A percentile compares a stretch with the other conserved stretches of the same genome.
Evolutionary conservation across 2,113 vertebrate genomes (phyloP).

Genomic region (Crotalus horridus): DNA sequence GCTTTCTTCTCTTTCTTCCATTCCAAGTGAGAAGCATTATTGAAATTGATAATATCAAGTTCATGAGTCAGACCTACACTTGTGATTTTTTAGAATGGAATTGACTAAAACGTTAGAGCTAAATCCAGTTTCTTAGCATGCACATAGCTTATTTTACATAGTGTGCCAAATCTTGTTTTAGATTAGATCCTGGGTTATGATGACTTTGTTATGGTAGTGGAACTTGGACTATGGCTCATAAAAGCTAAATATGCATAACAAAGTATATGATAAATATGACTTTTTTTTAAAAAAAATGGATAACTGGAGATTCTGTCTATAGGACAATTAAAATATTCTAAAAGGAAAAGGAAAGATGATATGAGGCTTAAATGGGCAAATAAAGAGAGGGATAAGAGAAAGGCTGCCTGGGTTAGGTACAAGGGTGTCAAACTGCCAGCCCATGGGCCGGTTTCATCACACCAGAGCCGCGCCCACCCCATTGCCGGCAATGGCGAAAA

Average conservation of each 20-base stretch:
- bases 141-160: neutral
- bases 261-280: neutral
- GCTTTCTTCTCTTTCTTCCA: neutral
- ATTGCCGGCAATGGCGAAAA: too few relatives aligned
- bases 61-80: too few relatives aligned
- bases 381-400: neutral
- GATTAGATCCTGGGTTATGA: neutral
- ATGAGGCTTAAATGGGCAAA: neutral
- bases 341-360: neutral
- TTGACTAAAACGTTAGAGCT: neutral
- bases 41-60: neutral
- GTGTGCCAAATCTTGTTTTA: neutral
- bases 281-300: neutral
- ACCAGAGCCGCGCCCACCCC: too few relatives aligned
- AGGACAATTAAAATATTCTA: neutral
- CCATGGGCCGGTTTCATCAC: too few relatives aligned
- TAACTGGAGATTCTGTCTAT: neutral
- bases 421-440: too few relatives aligned
- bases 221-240: neutral
- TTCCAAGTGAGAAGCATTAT: neutral
- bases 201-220: neutral
- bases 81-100: neutral
- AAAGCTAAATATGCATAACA: neutral
- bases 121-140: neutral
- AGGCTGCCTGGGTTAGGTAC: neutral